Conservation (phyloP, 2,113 vertebrate species). For the Equus przewalskii region DNA sequence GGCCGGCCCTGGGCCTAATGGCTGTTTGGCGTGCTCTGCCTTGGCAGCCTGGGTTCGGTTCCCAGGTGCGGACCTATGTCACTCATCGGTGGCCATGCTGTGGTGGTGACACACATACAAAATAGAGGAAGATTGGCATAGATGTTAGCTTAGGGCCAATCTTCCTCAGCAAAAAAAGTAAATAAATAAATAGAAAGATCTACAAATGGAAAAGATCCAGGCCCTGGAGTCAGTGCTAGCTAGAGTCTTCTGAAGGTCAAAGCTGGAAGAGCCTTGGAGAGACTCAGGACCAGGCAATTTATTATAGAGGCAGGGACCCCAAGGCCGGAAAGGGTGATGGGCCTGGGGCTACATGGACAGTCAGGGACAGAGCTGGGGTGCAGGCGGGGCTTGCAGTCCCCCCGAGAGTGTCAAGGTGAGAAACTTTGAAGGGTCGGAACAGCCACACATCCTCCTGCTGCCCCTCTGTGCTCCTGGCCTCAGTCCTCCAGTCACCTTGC, state of each 20-base stretch:
- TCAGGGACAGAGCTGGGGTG: not conserved
- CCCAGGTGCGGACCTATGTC: too few species aligned
- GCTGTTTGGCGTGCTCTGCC: too few species aligned
- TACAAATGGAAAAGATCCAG: not conserved
- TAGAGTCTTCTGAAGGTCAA: not conserved
- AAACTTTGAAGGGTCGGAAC: not conserved
- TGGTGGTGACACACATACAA: too few species aligned
- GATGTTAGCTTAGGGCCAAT: too few species aligned
- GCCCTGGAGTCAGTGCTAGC: not conserved
- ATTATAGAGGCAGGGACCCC: not conserved
- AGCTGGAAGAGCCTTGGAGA: not conserved
- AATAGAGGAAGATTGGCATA: too few species aligned
- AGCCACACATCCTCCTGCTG: fast-evolving
- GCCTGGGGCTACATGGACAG: fast-evolving
- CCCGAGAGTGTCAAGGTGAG: not conserved
- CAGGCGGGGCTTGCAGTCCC: not conserved
- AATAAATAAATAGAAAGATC: not conserved
- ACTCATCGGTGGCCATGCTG: too few species aligned
- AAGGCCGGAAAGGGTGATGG: not conserved
- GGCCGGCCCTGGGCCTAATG: too few species aligned
- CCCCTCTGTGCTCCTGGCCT: not conserved
- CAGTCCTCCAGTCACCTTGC: not conserved
- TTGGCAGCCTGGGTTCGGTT: too few species aligned
- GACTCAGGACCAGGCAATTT: not conserved
- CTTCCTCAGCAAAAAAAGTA: too few species aligned